phyloP scores from a whole-genome alignment of 2,797 vertebrate species.

The Eutrigla gurnardus region DNA sequence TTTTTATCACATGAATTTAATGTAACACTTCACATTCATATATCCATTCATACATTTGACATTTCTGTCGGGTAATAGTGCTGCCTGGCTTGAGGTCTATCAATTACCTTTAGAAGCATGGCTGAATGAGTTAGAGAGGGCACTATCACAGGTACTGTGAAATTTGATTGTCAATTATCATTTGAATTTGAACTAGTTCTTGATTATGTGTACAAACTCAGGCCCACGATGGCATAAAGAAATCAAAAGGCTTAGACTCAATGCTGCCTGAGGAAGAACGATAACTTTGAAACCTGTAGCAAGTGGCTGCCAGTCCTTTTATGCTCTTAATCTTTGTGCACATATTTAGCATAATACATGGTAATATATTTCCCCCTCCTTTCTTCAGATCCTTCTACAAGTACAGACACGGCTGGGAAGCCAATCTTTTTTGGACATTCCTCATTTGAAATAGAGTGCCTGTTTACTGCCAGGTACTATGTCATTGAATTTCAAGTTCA shows the following conservation, averaged over 20 bases:
- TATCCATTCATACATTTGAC: constrained; percentile 8
- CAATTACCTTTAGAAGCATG: constrained; percentile 88
- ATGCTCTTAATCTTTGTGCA: neutral
- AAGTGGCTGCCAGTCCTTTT: neutral
- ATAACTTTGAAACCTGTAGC: neutral
- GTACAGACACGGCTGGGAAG: neutral
- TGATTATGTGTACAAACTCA: neutral
- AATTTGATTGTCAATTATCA: neutral
- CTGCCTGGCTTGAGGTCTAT: constrained; percentile 89
- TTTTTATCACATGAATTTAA: neutral
- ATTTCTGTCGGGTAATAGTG: constrained; percentile 82
- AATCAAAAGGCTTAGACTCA: neutral
- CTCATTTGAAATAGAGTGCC: neutral
- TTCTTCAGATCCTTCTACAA: neutral
- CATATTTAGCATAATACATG: constrained; percentile 2
- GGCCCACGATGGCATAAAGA: neutral
- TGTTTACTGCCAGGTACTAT: neutral
- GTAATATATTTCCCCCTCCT: neutral
- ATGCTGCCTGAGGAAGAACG: neutral
- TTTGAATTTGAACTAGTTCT: neutral
- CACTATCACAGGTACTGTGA: constrained; percentile 53
- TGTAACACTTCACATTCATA: neutral
- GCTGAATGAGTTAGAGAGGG: constrained; percentile 84
- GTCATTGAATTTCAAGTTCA: neutral
- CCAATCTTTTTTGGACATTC: neutral